These are phyloP conservation scores for Pelobates cultripes DNA, from an alignment of 2,797 vertebrate species.

Conservation along the genomic window DNA sequence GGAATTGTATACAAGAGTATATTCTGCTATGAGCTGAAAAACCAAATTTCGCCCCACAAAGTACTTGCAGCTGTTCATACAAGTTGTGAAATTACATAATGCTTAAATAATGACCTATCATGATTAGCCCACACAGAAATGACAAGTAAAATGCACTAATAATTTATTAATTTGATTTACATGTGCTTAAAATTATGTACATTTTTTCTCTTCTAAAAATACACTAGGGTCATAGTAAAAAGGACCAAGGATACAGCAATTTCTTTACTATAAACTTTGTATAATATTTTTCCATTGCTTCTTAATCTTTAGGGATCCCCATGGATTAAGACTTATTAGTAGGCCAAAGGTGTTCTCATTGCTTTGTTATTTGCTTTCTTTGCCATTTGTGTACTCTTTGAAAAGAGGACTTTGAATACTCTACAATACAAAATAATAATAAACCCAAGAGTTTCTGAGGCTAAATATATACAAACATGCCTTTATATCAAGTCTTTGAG, in stretches of 20 bases:
- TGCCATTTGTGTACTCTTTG: not conserved
- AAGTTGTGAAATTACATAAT: constrained; percentile 73
- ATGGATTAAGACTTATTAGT: constrained; percentile 13
- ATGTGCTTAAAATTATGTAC: constrained; percentile 71
- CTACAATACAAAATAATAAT: not conserved
- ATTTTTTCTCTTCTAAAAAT: constrained; percentile 70
- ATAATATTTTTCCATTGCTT: constrained; percentile 51
- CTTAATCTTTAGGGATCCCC: constrained; percentile 45
- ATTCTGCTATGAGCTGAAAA: constrained; percentile 59
- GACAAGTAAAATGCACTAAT: constrained; percentile 73
- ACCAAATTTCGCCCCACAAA: constrained; percentile 67
- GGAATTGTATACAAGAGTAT: constrained; percentile 31
- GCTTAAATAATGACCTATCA: constrained; percentile 75
- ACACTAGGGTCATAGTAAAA: constrained; percentile 60
- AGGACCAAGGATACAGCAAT: constrained; percentile 42
- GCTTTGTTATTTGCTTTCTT: not conserved
- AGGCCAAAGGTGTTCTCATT: not conserved
- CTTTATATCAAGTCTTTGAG: too few relatives aligned
- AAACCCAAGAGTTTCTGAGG: too few relatives aligned
- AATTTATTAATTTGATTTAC: constrained; percentile 75
- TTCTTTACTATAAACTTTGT: constrained; percentile 54
- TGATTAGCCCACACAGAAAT: constrained; percentile 72
- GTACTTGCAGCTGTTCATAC: constrained; percentile 74
- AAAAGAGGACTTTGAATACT: not conserved
- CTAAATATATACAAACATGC: too few relatives aligned